phyloP scores from a whole-genome alignment of 2,797 vertebrate species.

The Myotis myotis region DNA sequence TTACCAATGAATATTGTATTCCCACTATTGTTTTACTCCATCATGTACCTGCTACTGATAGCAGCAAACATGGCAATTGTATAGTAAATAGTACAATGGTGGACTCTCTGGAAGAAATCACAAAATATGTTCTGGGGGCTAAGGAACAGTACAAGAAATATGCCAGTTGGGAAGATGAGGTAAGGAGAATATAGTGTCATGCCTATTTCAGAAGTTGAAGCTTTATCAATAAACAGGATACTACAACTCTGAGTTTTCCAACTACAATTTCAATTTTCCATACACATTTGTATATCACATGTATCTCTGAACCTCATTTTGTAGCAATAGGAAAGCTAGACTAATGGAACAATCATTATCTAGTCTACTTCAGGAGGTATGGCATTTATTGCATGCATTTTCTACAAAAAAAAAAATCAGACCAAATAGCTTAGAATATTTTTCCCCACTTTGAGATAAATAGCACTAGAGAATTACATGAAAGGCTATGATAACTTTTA shows the following conservation, averaged over 20 bases:
- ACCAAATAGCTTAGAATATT: not conserved
- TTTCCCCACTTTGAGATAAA: not conserved
- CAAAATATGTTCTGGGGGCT: not conserved
- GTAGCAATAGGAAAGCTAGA: not conserved
- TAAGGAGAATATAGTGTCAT: not conserved
- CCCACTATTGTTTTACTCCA: not conserved
- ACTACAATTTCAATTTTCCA: not conserved
- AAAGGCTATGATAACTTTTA: not conserved
- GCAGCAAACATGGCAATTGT: not conserved
- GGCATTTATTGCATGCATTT: not conserved
- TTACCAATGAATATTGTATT: not conserved
- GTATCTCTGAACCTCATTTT: not conserved
- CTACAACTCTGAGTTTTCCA: not conserved
- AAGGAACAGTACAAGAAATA: not conserved
- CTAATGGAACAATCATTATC: not conserved
- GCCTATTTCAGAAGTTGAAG: not conserved
- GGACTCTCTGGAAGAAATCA: not conserved
- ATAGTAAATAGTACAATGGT: not conserved
- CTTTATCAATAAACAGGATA: fast-evolving
- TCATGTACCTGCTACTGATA: not conserved
- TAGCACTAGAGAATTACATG: not conserved
- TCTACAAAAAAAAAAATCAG: not conserved
- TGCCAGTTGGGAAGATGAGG: not conserved
- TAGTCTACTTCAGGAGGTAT: not conserved
- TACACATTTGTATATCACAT: not conserved